Base-by-base conservation (phyloP, 2,113 vertebrate genomes). In the Thalassarche chlororhynchos region DNA sequence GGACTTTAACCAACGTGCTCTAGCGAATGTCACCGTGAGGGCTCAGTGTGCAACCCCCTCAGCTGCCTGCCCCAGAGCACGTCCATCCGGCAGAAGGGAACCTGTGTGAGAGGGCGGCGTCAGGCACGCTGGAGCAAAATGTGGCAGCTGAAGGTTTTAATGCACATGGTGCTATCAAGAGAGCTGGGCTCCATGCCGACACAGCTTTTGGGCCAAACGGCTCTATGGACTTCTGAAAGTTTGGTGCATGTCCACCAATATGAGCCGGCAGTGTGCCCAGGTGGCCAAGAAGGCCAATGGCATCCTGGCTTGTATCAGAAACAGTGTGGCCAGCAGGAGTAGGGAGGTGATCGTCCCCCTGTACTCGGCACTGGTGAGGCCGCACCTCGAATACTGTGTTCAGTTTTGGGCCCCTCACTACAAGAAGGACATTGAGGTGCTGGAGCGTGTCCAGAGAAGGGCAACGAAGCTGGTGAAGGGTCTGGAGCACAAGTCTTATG, bases 21-120 rank as follows among this genome's bases (percentile, higher is more conserved):
- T 34, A 29, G 57, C 0, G 1, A 93, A n/a, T 2, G 29, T 36
- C 69, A 40, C 14, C 1, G 0, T 5, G 36, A 69, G 18, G 44
- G 44, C 31, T 61, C 75, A 12, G 14, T 2, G 38, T 9, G 62
- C 1, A 9, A 55, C 20, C 51, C 28, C 28, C 55, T 58, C 51
- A 25, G 55, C 19, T n/a, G 36, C 28, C 78, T 38, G 42, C 8
- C 57, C 42, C 47, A 23, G 16, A 58, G 42, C 58, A 46, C 1
- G 1, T 12, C 32, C 0, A 0, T 17, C 47, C 5, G 4, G 44
- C 25, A 54, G 46, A 66, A 72, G 66, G 38, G 52, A 52, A 64
- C 12, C 40, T 7, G 23, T 2, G 8, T 42, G 38, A 1, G 1
- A 71, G 31, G 12, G 13, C 71, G 21, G 15, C 4, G 0, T 34